Base-by-base conservation (phyloP, 2,888 invertebrate genomes). In the Calliopum simillimum region DNA sequence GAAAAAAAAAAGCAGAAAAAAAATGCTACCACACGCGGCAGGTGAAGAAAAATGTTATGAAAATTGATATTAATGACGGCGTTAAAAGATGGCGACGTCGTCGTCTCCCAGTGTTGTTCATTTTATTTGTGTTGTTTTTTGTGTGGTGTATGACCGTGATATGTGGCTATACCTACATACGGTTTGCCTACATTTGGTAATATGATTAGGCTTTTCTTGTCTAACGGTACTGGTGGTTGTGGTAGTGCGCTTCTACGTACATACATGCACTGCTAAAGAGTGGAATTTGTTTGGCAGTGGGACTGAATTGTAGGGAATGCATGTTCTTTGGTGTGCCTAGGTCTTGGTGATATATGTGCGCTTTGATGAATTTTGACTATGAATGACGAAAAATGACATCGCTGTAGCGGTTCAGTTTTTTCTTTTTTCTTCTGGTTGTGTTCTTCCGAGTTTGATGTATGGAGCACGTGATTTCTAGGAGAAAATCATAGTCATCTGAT, bases 61-160 rank as follows among this genome's bases (percentile, higher is more conserved):
- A 66, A 66, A 66, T 66, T 66, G 66, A 66, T 56, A 66, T 66
- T 66, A 66, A 66, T 66, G 65, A 12, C 44, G 19, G 44, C 16
- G 19, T 23, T 19, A n/a, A 58, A 58, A 58, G 33, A 58, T 33
- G 33, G 33, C 33, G 33, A 6, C 23, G 21, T 55, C 19, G 14
- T 19, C 13, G 55, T 19, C 21, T 13, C 21, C 23, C 23, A 19
- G 55, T 55, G 21, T 55, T 19, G n/a, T 21, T 25, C 33, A 41
- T 25, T 58, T 13, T 51, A 23, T 13, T 55, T 55, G 5, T 21
- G 21, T 4, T 23, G 25, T 13, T 33, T 8, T n/a, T n/a, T n/a
- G n/a, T 55, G 55, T 33, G 8, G 49, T 19, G 13, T 13, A 33
- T 33, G 33, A 2, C 33, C 33, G 33, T 33, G 33, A 33, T 33